These are phyloP conservation scores for Gallinago undulata DNA, from an alignment of 2,113 vertebrate species.

Conservation along the genomic window DNA sequence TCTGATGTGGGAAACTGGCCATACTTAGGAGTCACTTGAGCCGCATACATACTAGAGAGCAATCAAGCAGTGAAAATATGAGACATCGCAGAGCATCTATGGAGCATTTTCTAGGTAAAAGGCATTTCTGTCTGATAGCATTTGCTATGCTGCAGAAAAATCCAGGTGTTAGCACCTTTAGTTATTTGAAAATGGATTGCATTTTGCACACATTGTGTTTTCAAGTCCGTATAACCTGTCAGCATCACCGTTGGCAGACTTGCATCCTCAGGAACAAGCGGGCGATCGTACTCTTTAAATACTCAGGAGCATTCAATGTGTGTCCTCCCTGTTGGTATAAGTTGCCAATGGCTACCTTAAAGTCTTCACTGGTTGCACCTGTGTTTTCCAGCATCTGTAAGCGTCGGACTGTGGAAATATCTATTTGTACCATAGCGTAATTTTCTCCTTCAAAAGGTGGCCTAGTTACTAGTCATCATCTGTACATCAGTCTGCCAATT, in stretches of 20 bases:
- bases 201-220: neutral
- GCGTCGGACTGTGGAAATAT: neutral
- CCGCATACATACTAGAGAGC: no score
- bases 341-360: neutral
- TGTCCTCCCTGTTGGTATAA: neutral
- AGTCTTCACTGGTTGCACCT: neutral
- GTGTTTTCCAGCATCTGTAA: neutral
- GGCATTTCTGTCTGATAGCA: neutral
- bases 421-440: neutral
- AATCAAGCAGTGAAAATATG: neutral
- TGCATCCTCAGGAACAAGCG: neutral
- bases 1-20: neutral
- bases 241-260: neutral
- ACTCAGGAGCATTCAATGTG: neutral
- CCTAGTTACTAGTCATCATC: neutral
- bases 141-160: neutral
- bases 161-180: neutral
- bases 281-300: accelerated
- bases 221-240: neutral
- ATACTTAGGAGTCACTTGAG: neutral
- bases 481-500: neutral
- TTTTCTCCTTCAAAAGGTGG: neutral
- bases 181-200: neutral
- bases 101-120: neutral
- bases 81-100: neutral